Evolutionary conservation across 2,797 vertebrate species (phyloP).

Genomic region (Pteronotus mesoamericanus): DNA sequence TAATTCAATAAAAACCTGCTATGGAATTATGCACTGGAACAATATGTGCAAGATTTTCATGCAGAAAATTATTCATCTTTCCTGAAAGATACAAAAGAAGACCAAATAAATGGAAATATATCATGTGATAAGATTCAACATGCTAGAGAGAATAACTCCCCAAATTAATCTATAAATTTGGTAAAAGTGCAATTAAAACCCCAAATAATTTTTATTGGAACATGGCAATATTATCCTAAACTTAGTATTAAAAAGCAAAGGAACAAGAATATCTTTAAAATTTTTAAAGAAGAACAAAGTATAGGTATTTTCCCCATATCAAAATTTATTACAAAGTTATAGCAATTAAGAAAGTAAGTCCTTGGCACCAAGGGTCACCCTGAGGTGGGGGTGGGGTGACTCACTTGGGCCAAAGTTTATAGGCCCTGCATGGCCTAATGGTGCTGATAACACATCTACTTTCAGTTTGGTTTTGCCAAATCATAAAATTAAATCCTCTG

Average conservation of each 20-base stretch:
- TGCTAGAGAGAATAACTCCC: background rate
- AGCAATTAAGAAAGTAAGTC: background rate
- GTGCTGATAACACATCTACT: background rate
- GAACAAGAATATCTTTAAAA: background rate
- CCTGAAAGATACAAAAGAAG: background rate
- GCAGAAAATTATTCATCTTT: constrained; percentile 12
- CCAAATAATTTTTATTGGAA: constrained; percentile 14
- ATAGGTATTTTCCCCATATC: background rate
- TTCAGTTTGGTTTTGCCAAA: background rate
- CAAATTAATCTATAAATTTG: background rate
- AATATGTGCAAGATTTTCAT: background rate
- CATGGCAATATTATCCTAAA: constrained; percentile 15
- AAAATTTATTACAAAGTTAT: background rate
- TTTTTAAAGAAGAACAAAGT: background rate
- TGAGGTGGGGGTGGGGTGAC: too few relatives aligned
- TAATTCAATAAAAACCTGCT: background rate
- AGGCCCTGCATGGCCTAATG: background rate
- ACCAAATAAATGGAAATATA: background rate
- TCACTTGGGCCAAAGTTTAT: background rate
- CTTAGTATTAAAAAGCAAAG: background rate
- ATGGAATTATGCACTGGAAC: background rate
- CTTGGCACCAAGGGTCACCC: background rate
- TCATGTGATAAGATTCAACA: background rate
- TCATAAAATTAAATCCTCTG: background rate
- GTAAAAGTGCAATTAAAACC: background rate